Conservation (phyloP, 2,888 invertebrate genomes). For the Chrysolina oricalcia region DNA sequence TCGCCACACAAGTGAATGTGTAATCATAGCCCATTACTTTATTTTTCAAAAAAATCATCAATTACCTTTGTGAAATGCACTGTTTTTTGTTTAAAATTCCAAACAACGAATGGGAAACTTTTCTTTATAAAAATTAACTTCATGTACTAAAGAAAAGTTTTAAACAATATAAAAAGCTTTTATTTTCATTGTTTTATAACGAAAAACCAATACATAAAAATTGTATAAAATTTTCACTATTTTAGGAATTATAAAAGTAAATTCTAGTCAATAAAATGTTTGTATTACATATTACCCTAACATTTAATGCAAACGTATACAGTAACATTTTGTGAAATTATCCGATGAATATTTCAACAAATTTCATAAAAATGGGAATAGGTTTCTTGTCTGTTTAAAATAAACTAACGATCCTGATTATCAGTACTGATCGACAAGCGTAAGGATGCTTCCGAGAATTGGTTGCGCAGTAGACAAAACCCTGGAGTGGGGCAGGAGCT, state of each 20-base stretch:
- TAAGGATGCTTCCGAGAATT: too few species aligned
- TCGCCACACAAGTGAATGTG: too few species aligned
- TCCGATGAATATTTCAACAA: background rate
- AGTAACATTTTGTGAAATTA: background rate
- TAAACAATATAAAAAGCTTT: conserved; percentile 17
- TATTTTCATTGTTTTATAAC: conserved; percentile 20
- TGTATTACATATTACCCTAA: background rate
- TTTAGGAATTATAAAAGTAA: conserved; percentile 13
- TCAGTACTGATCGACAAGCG: too few species aligned
- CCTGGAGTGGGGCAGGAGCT: too few species aligned
- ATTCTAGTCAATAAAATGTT: conserved; percentile 2
- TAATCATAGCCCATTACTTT: too few species aligned
- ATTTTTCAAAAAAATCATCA: too few species aligned
- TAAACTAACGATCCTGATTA: background rate
- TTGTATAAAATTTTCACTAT: conserved; percentile 16
- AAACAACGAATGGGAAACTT: too few species aligned
- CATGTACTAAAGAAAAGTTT: background rate
- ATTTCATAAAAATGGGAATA: background rate
- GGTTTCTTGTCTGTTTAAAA: too few species aligned
- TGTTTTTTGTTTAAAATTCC: too few species aligned
- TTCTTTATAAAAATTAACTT: background rate
- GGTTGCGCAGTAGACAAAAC: too few species aligned
- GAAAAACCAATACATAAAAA: conserved; percentile 15
- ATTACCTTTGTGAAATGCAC: too few species aligned
- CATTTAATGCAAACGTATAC: background rate